A percentile compares a stretch with the other conserved stretches of the same genome.
Evolutionary conservation across 1,140 invertebrate species (phyloP).

Genomic region (Drosophila mayri): DNA sequence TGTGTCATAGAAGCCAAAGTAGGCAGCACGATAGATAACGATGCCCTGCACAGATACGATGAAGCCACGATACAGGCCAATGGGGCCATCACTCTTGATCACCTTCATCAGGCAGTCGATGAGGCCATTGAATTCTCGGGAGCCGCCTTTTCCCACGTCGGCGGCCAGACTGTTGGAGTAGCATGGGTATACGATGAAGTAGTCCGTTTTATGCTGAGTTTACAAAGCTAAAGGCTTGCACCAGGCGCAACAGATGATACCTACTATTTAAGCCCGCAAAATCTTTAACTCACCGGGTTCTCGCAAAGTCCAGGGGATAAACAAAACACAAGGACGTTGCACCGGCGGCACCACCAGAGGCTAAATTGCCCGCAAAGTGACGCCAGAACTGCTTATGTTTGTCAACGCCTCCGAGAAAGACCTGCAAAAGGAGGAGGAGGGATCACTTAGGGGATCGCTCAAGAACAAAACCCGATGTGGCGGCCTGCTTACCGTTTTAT

Average conservation of each 20-base stretch:
- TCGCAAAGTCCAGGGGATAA: constrained; percentile 97
- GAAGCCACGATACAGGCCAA: constrained; percentile 96
- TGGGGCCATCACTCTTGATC: constrained; percentile 93
- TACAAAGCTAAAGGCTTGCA: neutral
- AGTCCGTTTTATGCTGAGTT: neutral
- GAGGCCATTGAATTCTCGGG: constrained; percentile 94
- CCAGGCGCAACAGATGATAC: neutral
- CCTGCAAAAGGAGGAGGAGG: constrained; percentile 62
- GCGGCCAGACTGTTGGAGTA: constrained; percentile 87
- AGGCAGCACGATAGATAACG: constrained; percentile 94
- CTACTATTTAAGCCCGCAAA: neutral
- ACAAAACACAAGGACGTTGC: constrained; percentile 96
- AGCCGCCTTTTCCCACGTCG: constrained; percentile 92
- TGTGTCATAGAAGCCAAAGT: constrained; percentile 94
- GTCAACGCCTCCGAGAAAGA: constrained; percentile 88
- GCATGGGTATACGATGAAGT: neutral
- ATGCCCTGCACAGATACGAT: constrained; percentile 96
- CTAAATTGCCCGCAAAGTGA: constrained; percentile 94
- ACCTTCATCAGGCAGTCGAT: constrained; percentile 94
- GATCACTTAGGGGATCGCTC: neutral
- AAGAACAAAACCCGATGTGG: neutral
- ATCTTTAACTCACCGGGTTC: constrained; percentile 87
- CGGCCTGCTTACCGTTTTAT: constrained; percentile 89
- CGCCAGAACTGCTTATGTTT: constrained; percentile 94
- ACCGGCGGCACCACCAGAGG: constrained; percentile 97